Evolutionary conservation across 2,888 invertebrate species (phyloP), one percentile per base, ranked within the genome.

Genomic region (Xestia sexstrigata): DNA sequence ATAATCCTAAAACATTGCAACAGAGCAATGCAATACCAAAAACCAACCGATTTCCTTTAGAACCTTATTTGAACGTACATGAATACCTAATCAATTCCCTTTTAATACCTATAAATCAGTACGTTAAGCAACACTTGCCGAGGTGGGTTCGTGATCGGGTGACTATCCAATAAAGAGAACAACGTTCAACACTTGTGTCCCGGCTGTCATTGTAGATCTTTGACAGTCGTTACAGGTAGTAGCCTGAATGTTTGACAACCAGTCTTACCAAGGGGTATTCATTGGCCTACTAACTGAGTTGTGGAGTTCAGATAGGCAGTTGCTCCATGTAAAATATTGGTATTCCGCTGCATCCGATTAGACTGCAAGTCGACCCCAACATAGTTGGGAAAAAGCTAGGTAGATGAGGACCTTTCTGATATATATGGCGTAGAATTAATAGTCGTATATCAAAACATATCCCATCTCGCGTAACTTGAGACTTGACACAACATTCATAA

Each of bases 401-500:
- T 2, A 4, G 52, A n/a, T 52, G 23, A 52, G 23, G 23, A 52
- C 52, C 20, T 9, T 62, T 62, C n/a, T n/a, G 23, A 42, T 65
- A 65, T 20, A 42, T 42, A 35, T 2, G 11, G 8, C 60, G n/a
- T 42, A 42, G 17, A 42, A 26, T 55, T 45, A 82, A 71, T 52
- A 71, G 67, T 70, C 49, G 20, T 11, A 70, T 39, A 70, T 39
- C 42, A 60, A 60, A 74, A 67, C 20, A 60, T 42, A 66, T 52
- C 8, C 35, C 47, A 55, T 74, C 72, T 71, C 60, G 11, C 6
- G 69, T 73, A 47, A 73, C 68, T 78, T 42, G 70, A 73, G 62
- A 73, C 67, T 65, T 74, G 73, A 79, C 68, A 73, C 71, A 63
- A 70, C 71, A 74, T 87, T 81, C 70, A 76, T 87, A 87, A 73